Base-by-base conservation (phyloP, 1,140 invertebrate species). In the Zaprionus tsacasi region DNA sequence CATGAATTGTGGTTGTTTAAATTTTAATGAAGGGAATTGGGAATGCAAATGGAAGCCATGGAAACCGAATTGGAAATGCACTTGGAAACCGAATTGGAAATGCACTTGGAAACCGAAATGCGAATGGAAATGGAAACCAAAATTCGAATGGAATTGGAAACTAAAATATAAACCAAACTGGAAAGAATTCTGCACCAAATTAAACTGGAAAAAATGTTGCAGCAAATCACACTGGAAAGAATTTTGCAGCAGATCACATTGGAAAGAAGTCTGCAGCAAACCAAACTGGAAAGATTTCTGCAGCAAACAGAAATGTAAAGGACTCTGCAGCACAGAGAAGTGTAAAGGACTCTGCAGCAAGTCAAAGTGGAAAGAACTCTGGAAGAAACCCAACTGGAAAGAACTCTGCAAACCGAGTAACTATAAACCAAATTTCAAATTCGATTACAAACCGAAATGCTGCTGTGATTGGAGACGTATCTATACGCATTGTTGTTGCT, bases 401-500 rank as follows among this genome's bases (percentile, higher is more conserved):
- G 4, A 30, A 30, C 27, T 30, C 27, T 30, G 27, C 3, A 30
- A 30, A 5, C 27, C 11, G 33, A 35, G 27, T 5, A 30, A 35
- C 6, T 35, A 10, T 6, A 30, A 30, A 30, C 1, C 1, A 6
- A 30, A 30, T 0, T 35, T 4, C 4, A 27, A 45, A 12, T 6
- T 54, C 27, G 27, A 30, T 6, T 4, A 6, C 27, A 30, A 30
- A 30, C 56, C 36, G 40, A 66, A 52, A 57, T 61, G 52, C 13
- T 69, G 54, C 25, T 66, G 45, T 10, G 45, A 50, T 5, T 43
- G 36, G 4, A 40, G 50, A 11, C n/a, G 52, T 17, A 8, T 43
- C 13, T 27, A 15, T 10, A 56, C 35, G 6, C 27, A 50, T 27
- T 67, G 54, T 11, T 71, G 66, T 11, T 74, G 33, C 11, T 78